Evolutionary conservation across 2,797 vertebrate genomes (phyloP), one percentile per base, ranked within the genome.

Genomic region (Argyrosomus regius): DNA sequence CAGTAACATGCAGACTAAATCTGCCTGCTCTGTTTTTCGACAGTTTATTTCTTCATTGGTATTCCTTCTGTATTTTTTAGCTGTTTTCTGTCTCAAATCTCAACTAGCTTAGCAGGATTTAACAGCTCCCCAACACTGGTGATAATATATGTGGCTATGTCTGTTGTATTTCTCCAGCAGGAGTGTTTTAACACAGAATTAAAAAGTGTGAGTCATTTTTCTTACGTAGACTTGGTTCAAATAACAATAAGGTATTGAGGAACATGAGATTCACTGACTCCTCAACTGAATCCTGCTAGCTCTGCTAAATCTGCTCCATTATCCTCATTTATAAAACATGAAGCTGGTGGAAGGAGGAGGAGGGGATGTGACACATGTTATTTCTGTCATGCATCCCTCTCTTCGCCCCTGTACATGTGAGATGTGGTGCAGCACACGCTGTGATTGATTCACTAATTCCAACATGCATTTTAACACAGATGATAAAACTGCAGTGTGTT

Each of bases 281-380:
- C 64, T 64, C 67, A 31, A n/a, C 46, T 43, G 39, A 78, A 81
- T 70, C 78, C 67, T 84, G 70, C 72, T 5, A 2, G 67, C 58
- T 84, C 66, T 65, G 70, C 72, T 8, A 2, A 67, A 54, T 84
- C 66, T 65, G 60, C 69, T 64, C 17, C n/a, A n/a, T 82, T 70
- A 39, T 73, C 31, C 77, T 86, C 72, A 90, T 91, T 54, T 53
- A 90, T 88, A 72, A 91, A 89, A 73, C 72, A 88, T 85, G 60
- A 74, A 57, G 73, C 22, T 6, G 17, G 22, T 26, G 28, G 49
- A 57, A 22, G 59, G 10, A 56, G 45, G 41, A 22, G 59, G 10
- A 56, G 45, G 41, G 58, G 39, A 18, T 59, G 54, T 72, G 28
- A n/a, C 2, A 24, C 59, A 77, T 78, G 78, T 77, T 64, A 86